These are phyloP conservation scores for Trichonephila clavata DNA, from an alignment of 1,140 invertebrate species.

Conservation along the genomic window DNA sequence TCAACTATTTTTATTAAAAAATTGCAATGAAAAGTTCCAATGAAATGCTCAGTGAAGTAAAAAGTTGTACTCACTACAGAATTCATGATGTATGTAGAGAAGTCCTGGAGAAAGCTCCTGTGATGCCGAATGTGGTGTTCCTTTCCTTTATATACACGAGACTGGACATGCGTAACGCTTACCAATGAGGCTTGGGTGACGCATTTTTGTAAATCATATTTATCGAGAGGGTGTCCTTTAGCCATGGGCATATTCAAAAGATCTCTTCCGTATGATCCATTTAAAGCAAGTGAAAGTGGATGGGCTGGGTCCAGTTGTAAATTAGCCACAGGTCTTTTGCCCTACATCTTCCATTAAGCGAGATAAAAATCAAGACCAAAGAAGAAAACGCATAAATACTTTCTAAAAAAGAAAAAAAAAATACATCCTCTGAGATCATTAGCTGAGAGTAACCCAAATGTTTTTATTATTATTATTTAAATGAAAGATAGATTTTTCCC, in stretches of 20 bases:
- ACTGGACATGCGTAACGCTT: slow-evolving; percentile 2
- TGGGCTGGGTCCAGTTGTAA: slow-evolving; percentile 59
- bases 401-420: background rate
- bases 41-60: background rate
- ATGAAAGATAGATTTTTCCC: background rate
- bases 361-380: slow-evolving; percentile 38
- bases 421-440: slow-evolving; percentile 34
- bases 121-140: background rate
- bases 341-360: slow-evolving; percentile 56
- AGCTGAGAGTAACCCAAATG: slow-evolving; percentile 59
- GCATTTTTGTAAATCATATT: slow-evolving; percentile 52
- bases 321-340: slow-evolving; percentile 56
- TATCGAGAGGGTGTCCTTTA: slow-evolving; percentile 66
- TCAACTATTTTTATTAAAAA: too few species aligned
- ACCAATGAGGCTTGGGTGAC: slow-evolving; percentile 35
- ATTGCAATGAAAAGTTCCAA: background rate
- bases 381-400: background rate
- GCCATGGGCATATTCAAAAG: background rate
- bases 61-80: slow-evolving; percentile 43
- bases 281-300: slow-evolving; percentile 53
- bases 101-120: background rate
- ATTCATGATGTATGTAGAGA: slow-evolving; percentile 40
- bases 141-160: slow-evolving; percentile 47
- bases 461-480: slow-evolving; percentile 35
- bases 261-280: slow-evolving; percentile 57